Evolutionary conservation across 2,797 vertebrate genomes (phyloP), one percentile per base, ranked within the genome.

Genomic region (Molothrus aeneus): DNA sequence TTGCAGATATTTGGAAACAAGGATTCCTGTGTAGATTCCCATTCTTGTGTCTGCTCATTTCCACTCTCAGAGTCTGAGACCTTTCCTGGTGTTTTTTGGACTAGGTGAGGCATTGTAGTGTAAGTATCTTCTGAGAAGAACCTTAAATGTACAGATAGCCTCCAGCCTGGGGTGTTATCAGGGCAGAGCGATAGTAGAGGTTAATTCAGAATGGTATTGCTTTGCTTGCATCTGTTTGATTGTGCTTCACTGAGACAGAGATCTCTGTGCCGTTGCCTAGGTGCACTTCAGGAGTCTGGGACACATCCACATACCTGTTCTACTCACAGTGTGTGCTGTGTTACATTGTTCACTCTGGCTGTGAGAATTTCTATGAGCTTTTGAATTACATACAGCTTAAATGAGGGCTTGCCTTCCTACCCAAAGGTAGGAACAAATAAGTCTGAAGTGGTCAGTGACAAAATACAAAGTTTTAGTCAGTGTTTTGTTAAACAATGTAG

Each of bases 321-420:
- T 36, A 4, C 13, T 80, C 51, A 17, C 1, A 29, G 2, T 34
- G 25, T 34, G 34, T 13, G 2, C 51, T 48, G 8, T 6, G 9
- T 48, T 65, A 16, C 1, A 0, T 42, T 1, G 0, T 56, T 40
- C 70, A 17, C 34, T 73, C 19, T 34, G 25, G 17, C 51, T 25
- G 13, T 48, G 31, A 65, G 31, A 65, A 65, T 34, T 74, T 57
- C 36, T 31, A 1, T 34, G 43, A 48, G 17, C 18, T 34, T 73
- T 48, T 74, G 13, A 42, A 34, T 42, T 29, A 26, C 29, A 11
- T 20, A 29, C 31, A 48, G 17, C 13, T 57, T 65, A 65, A 65
- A 42, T 17, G 9, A 42, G 20, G 31, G 36, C 7, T 42, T 65
- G 34, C 36, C 34, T 74, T 84, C 43, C 51, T 65, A 17, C 11